Conservation (phyloP, 2,888 invertebrate species). For the Limnephilus lunatus region DNA sequence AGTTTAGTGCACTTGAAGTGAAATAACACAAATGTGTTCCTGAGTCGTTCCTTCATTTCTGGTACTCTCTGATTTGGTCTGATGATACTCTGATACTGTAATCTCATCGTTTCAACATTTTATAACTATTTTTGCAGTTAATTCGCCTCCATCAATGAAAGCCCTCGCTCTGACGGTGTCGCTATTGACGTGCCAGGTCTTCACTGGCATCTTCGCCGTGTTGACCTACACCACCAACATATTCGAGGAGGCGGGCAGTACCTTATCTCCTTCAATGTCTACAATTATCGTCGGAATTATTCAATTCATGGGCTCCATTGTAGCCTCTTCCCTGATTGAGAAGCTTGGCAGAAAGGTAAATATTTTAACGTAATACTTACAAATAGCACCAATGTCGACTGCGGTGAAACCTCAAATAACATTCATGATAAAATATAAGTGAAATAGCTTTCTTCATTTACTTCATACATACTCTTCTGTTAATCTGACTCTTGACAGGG, state of each 20-base stretch:
- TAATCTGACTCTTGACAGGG: too few relatives aligned
- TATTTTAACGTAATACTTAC: background rate
- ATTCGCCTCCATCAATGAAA: conserved; percentile 35
- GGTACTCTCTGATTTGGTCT: background rate
- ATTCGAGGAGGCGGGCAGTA: conserved; percentile 72
- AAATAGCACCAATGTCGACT: too few relatives aligned
- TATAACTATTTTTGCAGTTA: conserved; percentile 18
- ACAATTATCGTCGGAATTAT: conserved; percentile 34
- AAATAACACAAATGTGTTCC: too few relatives aligned
- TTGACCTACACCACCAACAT: conserved; percentile 77
- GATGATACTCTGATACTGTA: background rate
- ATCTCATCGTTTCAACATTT: background rate
- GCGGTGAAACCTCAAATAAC: too few relatives aligned
- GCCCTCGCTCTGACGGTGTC: conserved; percentile 47
- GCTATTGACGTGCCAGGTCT: conserved; percentile 69
- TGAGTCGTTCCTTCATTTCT: too few relatives aligned
- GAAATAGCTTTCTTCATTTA: too few relatives aligned
- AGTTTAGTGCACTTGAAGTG: too few relatives aligned
- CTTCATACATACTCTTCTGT: too few relatives aligned
- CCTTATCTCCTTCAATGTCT: conserved; percentile 40
- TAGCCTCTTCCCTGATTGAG: conserved; percentile 35
- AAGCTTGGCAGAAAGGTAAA: conserved; percentile 52
- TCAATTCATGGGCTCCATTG: conserved; percentile 20
- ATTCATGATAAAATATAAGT: too few relatives aligned
- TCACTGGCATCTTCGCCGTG: conserved; percentile 74